Evolutionary conservation across 2,797 vertebrate genomes (phyloP).

Genomic region (Hippocampus kuda): DNA sequence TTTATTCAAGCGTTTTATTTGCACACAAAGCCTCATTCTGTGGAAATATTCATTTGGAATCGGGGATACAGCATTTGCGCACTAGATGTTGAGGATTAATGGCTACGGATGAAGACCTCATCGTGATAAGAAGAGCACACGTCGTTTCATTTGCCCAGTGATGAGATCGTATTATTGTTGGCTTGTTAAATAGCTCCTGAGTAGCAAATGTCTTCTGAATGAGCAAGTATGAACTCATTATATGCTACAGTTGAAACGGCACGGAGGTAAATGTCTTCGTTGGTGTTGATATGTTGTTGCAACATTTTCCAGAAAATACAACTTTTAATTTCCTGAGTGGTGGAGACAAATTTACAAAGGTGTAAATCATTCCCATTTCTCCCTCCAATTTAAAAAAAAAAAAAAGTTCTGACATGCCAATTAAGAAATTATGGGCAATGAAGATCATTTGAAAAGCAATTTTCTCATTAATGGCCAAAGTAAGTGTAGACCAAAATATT

Average conservation of each 20-base stretch:
- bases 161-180: neutral
- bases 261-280: neutral
- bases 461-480: no score
- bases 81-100: conserved; percentile 1
- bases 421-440: no score
- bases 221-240: neutral
- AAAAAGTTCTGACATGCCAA: no score
- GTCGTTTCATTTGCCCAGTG: neutral
- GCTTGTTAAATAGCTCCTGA: neutral
- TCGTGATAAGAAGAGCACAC: neutral
- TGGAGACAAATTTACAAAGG: no score
- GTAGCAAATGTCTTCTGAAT: neutral
- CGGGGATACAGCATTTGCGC: neutral
- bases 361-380: no score
- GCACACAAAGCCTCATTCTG: neutral
- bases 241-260: neutral
- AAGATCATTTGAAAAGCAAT: no score
- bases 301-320: neutral
- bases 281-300: neutral
- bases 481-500: no score
- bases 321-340: neutral
- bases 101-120: conserved; percentile 2
- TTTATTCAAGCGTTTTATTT: neutral
- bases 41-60: neutral
- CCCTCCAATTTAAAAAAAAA: no score